These are phyloP conservation scores for Chaunax sp. DNA, from an alignment of 2,797 vertebrate species.

Conservation along the genomic window DNA sequence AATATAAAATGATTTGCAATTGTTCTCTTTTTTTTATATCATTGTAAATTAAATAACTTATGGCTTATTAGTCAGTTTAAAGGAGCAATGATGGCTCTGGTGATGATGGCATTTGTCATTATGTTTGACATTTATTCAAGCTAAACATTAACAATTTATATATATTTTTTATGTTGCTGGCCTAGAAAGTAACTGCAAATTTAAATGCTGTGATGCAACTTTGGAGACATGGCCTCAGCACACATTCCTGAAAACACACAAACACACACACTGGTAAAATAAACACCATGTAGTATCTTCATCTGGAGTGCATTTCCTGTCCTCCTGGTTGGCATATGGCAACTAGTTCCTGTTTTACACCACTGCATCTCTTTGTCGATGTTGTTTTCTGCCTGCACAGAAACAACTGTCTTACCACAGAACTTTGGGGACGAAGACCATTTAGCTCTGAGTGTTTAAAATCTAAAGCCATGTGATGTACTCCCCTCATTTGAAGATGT, in stretches of 20 bases:
- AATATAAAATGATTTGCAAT: too few relatives aligned
- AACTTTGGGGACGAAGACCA: slow-evolving; percentile 26
- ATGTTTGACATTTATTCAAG: not conserved
- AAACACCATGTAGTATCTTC: slow-evolving; percentile 60
- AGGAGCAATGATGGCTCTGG: not conserved
- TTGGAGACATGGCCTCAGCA: not conserved
- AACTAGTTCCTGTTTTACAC: slow-evolving; percentile 55
- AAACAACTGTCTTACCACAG: slow-evolving; percentile 37
- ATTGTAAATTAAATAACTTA: not conserved
- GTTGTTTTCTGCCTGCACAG: slow-evolving; percentile 11
- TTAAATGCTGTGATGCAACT: too few relatives aligned
- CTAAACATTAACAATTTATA: too few relatives aligned
- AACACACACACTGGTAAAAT: slow-evolving; percentile 50
- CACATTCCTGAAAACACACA: slow-evolving; percentile 31
- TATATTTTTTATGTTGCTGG: not conserved
- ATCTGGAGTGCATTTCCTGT: slow-evolving; percentile 77
- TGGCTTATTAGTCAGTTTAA: not conserved
- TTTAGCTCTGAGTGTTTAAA: slow-evolving; percentile 17
- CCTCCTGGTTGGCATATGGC: slow-evolving; percentile 45
- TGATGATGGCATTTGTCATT: not conserved
- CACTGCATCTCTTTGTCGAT: slow-evolving; percentile 33
- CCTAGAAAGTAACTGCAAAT: too few relatives aligned
- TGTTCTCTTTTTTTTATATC: not conserved
- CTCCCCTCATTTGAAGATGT: slow-evolving; percentile 56
- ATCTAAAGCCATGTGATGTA: slow-evolving; percentile 24